Conservation (phyloP, 2,113 vertebrate genomes). For the Pelodiscus sinensis region DNA sequence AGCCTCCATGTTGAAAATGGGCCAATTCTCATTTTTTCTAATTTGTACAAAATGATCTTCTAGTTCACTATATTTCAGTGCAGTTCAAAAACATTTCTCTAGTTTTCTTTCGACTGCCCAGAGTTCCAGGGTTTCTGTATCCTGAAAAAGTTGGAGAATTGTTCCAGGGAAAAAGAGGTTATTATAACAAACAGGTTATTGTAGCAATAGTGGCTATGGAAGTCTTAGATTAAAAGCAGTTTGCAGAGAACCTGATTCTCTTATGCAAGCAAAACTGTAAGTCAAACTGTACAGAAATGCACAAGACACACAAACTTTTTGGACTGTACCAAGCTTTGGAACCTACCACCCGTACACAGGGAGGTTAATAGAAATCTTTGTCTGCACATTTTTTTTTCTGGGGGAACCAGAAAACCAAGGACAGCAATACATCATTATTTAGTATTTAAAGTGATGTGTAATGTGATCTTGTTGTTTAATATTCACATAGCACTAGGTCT, state of each 20-base stretch:
- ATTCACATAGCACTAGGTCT: not conserved
- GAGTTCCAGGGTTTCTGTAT: not conserved
- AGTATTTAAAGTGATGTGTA: not conserved
- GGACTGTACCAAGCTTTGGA: not conserved
- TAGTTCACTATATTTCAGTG: not conserved
- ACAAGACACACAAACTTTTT: not conserved
- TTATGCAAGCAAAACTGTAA: not conserved
- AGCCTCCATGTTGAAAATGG: not conserved
- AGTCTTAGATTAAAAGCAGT: not conserved
- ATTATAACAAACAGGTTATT: not conserved
- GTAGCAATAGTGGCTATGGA: not conserved
- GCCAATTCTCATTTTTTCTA: not conserved
- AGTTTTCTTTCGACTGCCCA: not conserved
- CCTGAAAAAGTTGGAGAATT: not conserved
- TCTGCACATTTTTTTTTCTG: not conserved
- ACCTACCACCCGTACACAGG: not conserved
- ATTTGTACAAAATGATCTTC: not conserved
- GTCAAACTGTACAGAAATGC: not conserved
- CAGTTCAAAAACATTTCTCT: constrained; percentile 13
- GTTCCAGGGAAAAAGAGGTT: not conserved
- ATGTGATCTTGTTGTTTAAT: not conserved
- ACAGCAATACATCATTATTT: not conserved
- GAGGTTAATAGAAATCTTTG: not conserved
- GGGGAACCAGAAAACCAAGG: not conserved
- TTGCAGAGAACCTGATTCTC: not conserved